Base-by-base conservation (phyloP, 2,797 vertebrate species). In the Pangasius larnaudii region DNA sequence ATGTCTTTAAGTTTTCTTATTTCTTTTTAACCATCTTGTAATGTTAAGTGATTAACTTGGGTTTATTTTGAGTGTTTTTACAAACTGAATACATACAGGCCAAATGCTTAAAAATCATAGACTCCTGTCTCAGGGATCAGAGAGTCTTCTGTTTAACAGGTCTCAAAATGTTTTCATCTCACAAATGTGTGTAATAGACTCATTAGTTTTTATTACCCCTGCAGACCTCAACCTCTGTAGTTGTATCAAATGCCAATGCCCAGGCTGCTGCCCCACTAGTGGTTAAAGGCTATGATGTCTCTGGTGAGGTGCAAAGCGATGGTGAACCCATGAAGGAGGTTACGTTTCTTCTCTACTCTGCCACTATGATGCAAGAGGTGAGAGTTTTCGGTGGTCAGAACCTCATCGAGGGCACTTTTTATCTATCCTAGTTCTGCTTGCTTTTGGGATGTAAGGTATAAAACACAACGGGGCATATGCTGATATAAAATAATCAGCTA, bases 321-420 rank as follows among this genome's bases (percentile, higher is more conserved):
- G 98, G 98, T 89, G 99, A 99, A 83, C 99, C 99, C 49, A 99
- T 99, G 98, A 99, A 98, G 91, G 98, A 98, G 33, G 98, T 99
- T 93, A 97, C 97, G 94, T 99, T 99, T 90, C 96, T 99, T 1
- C 97, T 99, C 77, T 99, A 98, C 91, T 99, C 99, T 0, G 95
- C 97, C 56, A 93, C 93, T 0, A 96, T 98, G 81, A 91, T 93
- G 85, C 97, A 95, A 93, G 97, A 99, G 97, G 99, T 99, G 93
- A 94, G 93, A 90, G 13, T 10, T 30, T 51, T 81, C 19, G 86
- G 14, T 72, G 56, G 14, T 65, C 42, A 58, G 16, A 78, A 33
- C n/a, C 10, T 79, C 30, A 56, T 39, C 9, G 49, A 14, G 5
- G 24, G 16, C 27, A 56, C 14, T 49, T 33, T 18, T 59, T 11